phyloP scores from a whole-genome alignment of 2,797 vertebrate species.

The Ateles fusciceps region DNA sequence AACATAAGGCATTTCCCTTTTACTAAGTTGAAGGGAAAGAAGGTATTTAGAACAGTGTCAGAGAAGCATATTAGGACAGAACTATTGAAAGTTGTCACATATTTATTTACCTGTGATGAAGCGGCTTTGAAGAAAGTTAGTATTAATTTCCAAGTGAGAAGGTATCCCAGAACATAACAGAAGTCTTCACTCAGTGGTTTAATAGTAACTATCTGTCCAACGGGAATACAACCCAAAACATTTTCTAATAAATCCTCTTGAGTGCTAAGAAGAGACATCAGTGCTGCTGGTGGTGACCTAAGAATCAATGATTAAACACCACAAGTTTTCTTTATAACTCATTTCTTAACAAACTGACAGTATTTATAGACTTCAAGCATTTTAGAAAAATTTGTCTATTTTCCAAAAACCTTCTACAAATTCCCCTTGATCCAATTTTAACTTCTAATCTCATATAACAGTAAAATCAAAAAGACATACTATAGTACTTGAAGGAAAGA shows the following conservation, averaged over 20 bases:
- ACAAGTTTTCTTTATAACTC: neutral
- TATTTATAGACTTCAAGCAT: neutral
- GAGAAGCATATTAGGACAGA: neutral
- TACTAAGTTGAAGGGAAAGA: neutral
- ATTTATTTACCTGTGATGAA: conserved; percentile 90
- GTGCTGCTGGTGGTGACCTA: conserved; percentile 93
- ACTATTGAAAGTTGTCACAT: neutral
- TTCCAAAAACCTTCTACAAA: neutral
- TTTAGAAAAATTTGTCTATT: neutral
- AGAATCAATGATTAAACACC: conserved; percentile 12
- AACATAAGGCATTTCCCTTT: neutral
- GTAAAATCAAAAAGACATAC: neutral
- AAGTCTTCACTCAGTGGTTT: conserved; percentile 93
- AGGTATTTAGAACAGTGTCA: neutral
- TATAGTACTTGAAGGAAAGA: neutral
- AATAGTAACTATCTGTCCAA: conserved; percentile 94
- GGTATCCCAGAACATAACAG: conserved; percentile 94
- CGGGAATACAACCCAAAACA: conserved; percentile 90
- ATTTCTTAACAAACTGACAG: neutral
- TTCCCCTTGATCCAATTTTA: neutral
- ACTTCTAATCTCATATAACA: neutral
- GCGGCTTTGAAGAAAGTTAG: conserved; percentile 96
- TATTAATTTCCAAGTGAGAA: conserved; percentile 97
- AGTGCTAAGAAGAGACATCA: conserved; percentile 91
- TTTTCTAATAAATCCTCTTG: conserved; percentile 93